These are phyloP conservation scores for Macquaria ambigua DNA, from an alignment of 2,113 vertebrate genomes.

Conservation along the genomic window DNA sequence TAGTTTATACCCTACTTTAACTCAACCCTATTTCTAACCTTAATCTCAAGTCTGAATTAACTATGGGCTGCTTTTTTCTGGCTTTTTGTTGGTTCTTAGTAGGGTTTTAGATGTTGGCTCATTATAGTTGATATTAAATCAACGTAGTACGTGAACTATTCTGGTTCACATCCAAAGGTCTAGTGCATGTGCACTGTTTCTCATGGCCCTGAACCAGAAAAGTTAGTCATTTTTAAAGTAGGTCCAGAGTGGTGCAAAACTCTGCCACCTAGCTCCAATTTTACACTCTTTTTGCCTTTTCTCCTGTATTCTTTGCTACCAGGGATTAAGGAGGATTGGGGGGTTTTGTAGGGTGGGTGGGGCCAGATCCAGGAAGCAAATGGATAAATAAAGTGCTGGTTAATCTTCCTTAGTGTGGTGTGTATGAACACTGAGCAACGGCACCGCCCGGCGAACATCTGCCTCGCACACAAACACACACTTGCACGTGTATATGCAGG, in stretches of 20 bases:
- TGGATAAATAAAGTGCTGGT: slow-evolving; percentile 79
- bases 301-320: slow-evolving; percentile 49
- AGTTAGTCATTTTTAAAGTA: slow-evolving; percentile 19
- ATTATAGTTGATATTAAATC: not conserved
- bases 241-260: slow-evolving; percentile 16
- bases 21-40: not conserved
- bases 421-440: slow-evolving; percentile 79
- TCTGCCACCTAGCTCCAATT: slow-evolving; percentile 30
- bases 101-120: not conserved
- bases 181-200: not conserved
- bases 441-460: slow-evolving; percentile 80
- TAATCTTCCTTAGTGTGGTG: slow-evolving; percentile 76
- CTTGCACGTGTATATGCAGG: slow-evolving; percentile 57
- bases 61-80: not conserved
- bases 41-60: not conserved
- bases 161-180: slow-evolving; percentile 7
- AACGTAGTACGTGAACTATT: not conserved
- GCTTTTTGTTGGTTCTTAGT: not conserved
- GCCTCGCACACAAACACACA: slow-evolving; percentile 65
- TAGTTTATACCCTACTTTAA: not conserved
- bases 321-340: slow-evolving; percentile 77
- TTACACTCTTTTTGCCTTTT: slow-evolving; percentile 35
- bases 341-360: slow-evolving; percentile 14
- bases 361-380: slow-evolving; percentile 65
- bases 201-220: slow-evolving; percentile 18